These are phyloP conservation scores for Lutraria rhynchaena DNA, from an alignment of 1,140 invertebrate species.

Conservation along the genomic window DNA sequence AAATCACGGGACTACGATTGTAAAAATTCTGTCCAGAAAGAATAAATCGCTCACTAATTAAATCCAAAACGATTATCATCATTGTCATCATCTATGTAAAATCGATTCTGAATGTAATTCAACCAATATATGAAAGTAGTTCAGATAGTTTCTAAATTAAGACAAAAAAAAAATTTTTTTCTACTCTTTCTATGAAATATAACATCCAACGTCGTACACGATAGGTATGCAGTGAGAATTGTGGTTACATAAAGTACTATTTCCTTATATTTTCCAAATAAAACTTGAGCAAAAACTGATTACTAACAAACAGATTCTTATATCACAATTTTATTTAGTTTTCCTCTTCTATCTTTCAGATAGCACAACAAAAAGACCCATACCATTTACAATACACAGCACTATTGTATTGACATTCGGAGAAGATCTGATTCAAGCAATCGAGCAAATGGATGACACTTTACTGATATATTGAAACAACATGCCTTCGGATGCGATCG, in stretches of 20 bases:
- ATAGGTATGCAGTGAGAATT: neutral
- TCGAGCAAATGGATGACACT: conserved; percentile 48
- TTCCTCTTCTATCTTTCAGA: too few species aligned
- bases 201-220: too few species aligned
- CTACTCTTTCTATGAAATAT: neutral
- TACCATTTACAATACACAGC: conserved; percentile 23
- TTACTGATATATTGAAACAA: conserved; percentile 30
- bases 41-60: conserved; percentile 36
- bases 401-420: conserved; percentile 22
- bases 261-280: too few species aligned
- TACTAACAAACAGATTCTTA: neutral
- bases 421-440: conserved; percentile 52
- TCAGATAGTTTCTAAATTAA: neutral
- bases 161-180: neutral
- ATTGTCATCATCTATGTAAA: conserved; percentile 22
- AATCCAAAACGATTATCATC: conserved; percentile 33
- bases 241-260: too few species aligned
- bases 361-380: neutral
- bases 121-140: too few species aligned
- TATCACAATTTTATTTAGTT: too few species aligned
- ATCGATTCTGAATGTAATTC: conserved; percentile 26
- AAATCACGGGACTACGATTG: conserved; percentile 23
- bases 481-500: conserved; percentile 36
- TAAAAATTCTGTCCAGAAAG: conserved; percentile 1
- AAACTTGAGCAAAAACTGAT: conserved; percentile 19